These are phyloP conservation scores for Centropristis striata DNA, from an alignment of 2,113 vertebrate species.

Conservation along the genomic window DNA sequence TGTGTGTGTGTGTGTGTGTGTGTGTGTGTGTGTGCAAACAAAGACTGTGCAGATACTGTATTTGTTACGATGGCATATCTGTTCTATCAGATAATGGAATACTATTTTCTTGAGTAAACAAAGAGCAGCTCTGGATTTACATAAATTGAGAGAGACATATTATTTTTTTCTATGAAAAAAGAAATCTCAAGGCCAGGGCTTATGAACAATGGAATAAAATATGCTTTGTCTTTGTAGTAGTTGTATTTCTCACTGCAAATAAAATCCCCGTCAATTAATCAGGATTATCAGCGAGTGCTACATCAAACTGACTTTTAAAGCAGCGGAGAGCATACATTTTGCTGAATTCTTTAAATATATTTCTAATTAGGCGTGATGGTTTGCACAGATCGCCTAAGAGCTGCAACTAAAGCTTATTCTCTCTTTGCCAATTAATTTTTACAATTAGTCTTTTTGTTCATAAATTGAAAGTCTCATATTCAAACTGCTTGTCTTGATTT, in stretches of 20 bases:
- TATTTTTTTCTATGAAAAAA: constrained; percentile 8
- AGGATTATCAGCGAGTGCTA: constrained; percentile 1
- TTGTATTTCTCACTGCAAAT: constrained; percentile 13
- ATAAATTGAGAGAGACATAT: constrained; percentile 29
- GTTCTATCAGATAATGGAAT: constrained; percentile 63
- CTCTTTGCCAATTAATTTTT: constrained; percentile 17
- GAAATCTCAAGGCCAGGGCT: background rate
- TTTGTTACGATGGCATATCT: constrained; percentile 19
- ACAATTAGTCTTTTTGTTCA: background rate
- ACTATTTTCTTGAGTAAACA: constrained; percentile 48
- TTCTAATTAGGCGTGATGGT: background rate
- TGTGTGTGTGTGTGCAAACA: constrained; percentile 50
- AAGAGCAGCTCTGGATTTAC: constrained; percentile 57
- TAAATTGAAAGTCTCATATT: background rate
- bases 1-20: background rate
- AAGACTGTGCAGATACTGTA: constrained; percentile 52
- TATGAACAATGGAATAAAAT: constrained; percentile 41
- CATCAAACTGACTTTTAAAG: background rate
- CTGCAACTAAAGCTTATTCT: constrained; percentile 13
- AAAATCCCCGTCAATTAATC: constrained; percentile 26
- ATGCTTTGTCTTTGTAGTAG: constrained; percentile 13
- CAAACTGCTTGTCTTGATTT: background rate
- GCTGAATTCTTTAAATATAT: background rate
- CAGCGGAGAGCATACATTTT: background rate
- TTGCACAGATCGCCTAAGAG: background rate